These are phyloP conservation scores for Sander lucioperca DNA, from an alignment of 2,113 vertebrate species.

Conservation along the genomic window DNA sequence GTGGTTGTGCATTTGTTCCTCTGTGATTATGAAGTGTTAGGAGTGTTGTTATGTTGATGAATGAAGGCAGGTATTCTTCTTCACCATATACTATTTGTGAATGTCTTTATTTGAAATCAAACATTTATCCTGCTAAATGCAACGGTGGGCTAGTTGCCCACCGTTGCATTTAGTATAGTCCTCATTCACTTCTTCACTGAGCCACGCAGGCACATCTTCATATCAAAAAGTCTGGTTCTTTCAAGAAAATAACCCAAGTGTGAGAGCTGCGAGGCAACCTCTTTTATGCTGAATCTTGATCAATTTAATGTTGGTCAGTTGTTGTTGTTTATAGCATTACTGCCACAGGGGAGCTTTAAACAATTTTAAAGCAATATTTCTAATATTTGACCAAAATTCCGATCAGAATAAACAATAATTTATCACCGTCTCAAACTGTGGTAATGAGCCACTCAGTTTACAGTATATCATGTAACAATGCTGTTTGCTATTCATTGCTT, in stretches of 20 bases:
- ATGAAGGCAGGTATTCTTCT: not conserved
- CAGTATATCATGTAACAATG: not conserved
- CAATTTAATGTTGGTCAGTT: conserved; percentile 35
- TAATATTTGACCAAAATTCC: not conserved
- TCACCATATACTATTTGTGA: not conserved
- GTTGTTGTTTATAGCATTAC: not conserved
- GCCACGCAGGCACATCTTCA: conserved; percentile 11
- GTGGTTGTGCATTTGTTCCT: not conserved
- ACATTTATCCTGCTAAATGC: not conserved
- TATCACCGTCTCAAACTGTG: conserved; percentile 5
- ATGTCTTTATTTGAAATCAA: conserved; percentile 20
- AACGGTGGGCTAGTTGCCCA: too few relatives aligned
- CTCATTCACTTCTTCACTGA: conserved; percentile 16
- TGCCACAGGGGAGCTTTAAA: conserved; percentile 28
- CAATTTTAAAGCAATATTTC: conserved; percentile 7
- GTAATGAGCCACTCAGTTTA: not conserved
- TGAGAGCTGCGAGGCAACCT: conserved; percentile 13
- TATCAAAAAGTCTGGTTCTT: conserved; percentile 21
- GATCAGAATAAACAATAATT: conserved; percentile 15
- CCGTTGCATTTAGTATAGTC: not conserved
- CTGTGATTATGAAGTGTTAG: conserved; percentile 12
- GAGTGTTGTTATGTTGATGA: not conserved
- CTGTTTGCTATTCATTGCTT: conserved; percentile 35
- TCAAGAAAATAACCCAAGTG: conserved; percentile 26
- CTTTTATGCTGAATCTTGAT: conserved; percentile 46